These are phyloP conservation scores for Miichthys miiuy DNA, from an alignment of 2,797 vertebrate genomes.

Conservation along the genomic window DNA sequence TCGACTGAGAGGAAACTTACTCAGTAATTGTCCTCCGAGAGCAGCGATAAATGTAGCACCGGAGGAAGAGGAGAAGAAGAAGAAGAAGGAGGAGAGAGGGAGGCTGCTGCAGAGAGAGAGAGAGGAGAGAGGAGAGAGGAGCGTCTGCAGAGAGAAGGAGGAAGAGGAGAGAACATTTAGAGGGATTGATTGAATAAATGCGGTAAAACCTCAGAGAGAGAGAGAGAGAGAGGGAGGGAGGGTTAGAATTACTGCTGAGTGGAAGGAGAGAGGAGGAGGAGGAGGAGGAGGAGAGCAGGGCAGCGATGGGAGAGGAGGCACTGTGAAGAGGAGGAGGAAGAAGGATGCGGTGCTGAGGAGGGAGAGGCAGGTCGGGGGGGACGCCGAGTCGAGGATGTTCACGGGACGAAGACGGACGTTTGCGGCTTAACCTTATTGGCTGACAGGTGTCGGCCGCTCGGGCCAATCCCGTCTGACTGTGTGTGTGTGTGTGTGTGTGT, in stretches of 20 bases:
- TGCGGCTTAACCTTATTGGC: constrained; percentile 75
- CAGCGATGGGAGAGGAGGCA: constrained; percentile 37
- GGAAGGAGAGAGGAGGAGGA: constrained; percentile 40
- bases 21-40: constrained; percentile 55
- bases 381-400: constrained; percentile 45
- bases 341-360: constrained; percentile 57
- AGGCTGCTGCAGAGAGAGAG: constrained; percentile 17
- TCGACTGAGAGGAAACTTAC: constrained; percentile 57
- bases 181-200: constrained; percentile 94
- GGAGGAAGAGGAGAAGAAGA: constrained; percentile 37
- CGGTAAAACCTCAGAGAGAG: constrained; percentile 77
- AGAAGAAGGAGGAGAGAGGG: constrained; percentile 10
- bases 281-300: constrained; percentile 29
- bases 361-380: constrained; percentile 69
- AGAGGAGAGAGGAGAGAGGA: constrained; percentile 5
- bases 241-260: constrained; percentile 78
- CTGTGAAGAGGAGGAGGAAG: constrained; percentile 34
- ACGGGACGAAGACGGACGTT: constrained; percentile 56
- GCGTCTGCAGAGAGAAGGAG: constrained; percentile 36
- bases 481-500: constrained; percentile 59
- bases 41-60: constrained; percentile 24
- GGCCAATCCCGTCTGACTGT: constrained; percentile 76
- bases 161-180: constrained; percentile 75
- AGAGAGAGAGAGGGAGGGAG: constrained; percentile 27
- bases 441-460: constrained; percentile 60